Conservation (phyloP, 2,113 vertebrate genomes). For the Syrrhaptes paradoxus region DNA sequence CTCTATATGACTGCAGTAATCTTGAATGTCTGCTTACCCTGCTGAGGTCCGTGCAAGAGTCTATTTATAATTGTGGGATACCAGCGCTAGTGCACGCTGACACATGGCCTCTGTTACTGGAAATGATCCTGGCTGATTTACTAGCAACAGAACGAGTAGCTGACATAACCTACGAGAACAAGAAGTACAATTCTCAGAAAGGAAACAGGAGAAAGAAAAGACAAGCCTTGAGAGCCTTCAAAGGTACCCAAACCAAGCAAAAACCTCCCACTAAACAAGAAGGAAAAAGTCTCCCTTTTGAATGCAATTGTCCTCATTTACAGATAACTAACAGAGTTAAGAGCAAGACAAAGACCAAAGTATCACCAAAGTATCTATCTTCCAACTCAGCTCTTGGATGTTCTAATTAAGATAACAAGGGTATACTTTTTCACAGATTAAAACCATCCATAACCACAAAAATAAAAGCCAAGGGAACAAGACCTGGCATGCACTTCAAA, state of each 20-base stretch:
- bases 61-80: slow-evolving; percentile 62
- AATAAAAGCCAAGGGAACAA: not conserved
- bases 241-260: not conserved
- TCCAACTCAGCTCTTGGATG: not conserved
- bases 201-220: not conserved
- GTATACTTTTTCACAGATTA: not conserved
- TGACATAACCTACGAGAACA: not conserved
- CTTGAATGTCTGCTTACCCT: slow-evolving; percentile 1
- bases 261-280: not conserved
- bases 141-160: not conserved
- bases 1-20: not conserved
- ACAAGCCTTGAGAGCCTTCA: not conserved
- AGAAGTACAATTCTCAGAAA: not conserved
- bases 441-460: not conserved
- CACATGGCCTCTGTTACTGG: slow-evolving; percentile 10
- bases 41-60: not conserved
- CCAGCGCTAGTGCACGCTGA: not conserved
- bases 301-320: not conserved
- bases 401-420: not conserved
- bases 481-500: not conserved
- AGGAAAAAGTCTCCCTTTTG: not conserved
- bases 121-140: slow-evolving; percentile 21
- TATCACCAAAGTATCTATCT: not conserved
- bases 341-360: not conserved
- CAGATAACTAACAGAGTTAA: not conserved